Evolutionary conservation across 2,888 invertebrate species (phyloP).

Genomic region (Platycheirus rosarum): DNA sequence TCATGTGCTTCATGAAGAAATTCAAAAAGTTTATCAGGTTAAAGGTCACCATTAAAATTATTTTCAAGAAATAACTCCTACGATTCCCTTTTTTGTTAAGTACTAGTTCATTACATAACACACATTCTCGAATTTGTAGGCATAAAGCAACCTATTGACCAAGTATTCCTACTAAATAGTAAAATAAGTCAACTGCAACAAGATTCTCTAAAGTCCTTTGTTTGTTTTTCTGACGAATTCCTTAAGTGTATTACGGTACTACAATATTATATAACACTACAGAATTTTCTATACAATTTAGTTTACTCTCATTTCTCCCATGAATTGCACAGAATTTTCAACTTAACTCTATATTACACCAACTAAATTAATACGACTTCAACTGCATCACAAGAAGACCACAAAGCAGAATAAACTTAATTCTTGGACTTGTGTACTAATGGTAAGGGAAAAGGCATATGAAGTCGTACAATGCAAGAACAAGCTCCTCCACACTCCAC

Average conservation of each 20-base stretch:
- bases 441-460: background rate
- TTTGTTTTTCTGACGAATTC: constrained; percentile 15
- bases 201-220: background rate
- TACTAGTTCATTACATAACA: no score
- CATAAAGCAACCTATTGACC: constrained; percentile 24
- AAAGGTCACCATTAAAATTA: no score
- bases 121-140: no score
- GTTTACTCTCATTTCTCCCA: constrained; percentile 2
- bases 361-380: constrained; percentile 30
- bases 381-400: background rate
- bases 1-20: no score
- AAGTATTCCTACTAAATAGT: constrained; percentile 18
- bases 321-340: constrained; percentile 22
- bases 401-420: constrained; percentile 27
- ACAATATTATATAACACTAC: background rate
- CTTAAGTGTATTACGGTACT: background rate
- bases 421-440: constrained; percentile 3
- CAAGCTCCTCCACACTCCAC: background rate
- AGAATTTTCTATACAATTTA: constrained; percentile 18
- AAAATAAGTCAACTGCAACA: constrained; percentile 12
- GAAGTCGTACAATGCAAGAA: constrained; percentile 21
- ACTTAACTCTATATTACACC: constrained; percentile 6
- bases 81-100: no score
- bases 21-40: no score
- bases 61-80: no score